A percentile compares a stretch with the other conserved stretches of the same genome.
phyloP scores from a whole-genome alignment of 1,140 invertebrate genomes.

The Glomeris maerens region DNA sequence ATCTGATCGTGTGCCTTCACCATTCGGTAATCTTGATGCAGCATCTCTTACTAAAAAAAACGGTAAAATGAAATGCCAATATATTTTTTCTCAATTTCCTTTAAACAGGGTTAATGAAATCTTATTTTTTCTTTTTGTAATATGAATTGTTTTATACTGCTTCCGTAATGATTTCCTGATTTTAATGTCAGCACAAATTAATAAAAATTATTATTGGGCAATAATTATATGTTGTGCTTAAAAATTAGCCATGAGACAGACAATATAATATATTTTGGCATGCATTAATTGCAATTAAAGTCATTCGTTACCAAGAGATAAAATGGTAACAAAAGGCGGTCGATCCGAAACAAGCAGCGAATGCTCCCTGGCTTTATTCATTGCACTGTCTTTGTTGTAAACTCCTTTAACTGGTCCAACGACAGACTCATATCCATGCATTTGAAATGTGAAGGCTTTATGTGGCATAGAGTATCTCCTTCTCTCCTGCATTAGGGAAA shows the following conservation, averaged over 20 bases:
- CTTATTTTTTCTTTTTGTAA: no score
- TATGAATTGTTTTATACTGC: background rate
- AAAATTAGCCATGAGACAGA: no score
- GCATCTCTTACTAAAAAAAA: constrained; percentile 61
- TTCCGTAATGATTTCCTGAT: no score
- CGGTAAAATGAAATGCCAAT: background rate
- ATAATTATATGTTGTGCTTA: no score
- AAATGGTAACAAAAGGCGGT: constrained; percentile 79
- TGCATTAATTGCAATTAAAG: no score
- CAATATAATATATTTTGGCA: no score
- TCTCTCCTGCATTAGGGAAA: constrained; percentile 38
- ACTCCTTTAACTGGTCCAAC: constrained; percentile 82
- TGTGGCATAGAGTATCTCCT: constrained; percentile 66
- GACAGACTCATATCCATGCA: constrained; percentile 72
- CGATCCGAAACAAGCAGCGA: constrained; percentile 63
- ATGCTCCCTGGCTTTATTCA: constrained; percentile 60
- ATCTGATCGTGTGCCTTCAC: constrained; percentile 79
- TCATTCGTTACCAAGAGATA: constrained; percentile 54
- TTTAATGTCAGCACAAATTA: no score
- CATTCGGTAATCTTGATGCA: constrained; percentile 78
- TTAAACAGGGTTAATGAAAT: no score
- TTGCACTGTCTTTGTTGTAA: constrained; percentile 33
- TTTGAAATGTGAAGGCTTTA: constrained; percentile 65
- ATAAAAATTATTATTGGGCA: no score
- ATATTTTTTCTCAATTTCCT: no score